phyloP scores from a whole-genome alignment of 2,113 vertebrate species.

The Macrotis lagotis region DNA sequence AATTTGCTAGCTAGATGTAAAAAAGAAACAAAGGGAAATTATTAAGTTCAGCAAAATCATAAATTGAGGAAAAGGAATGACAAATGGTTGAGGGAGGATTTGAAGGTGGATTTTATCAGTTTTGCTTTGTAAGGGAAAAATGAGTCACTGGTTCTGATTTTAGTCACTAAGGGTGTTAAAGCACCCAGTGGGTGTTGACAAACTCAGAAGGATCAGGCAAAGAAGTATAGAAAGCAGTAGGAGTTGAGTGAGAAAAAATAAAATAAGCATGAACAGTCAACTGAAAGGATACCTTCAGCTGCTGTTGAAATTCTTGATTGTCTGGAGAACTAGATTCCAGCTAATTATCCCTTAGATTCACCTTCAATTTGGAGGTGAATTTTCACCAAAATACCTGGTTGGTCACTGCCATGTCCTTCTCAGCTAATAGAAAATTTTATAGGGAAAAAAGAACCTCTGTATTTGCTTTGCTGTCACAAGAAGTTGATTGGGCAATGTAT shows the following conservation, averaged over 20 bases:
- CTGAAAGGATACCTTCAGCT: neutral
- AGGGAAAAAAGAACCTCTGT: neutral
- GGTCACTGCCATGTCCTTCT: neutral
- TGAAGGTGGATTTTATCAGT: neutral
- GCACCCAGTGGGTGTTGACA: conserved; percentile 1
- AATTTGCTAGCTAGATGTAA: neutral
- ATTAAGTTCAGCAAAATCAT: neutral
- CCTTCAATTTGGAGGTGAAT: neutral
- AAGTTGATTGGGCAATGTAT: neutral
- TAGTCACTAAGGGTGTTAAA: neutral
- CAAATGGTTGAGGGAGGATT: neutral
- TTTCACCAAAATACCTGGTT: neutral
- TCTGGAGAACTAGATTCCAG: neutral
- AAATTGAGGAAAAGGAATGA: neutral
- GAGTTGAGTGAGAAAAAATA: neutral
- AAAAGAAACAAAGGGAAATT: neutral
- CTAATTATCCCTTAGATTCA: neutral
- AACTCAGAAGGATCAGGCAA: neutral
- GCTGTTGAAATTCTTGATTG: neutral
- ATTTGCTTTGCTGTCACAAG: neutral
- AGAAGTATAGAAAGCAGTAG: neutral
- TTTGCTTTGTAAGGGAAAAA: neutral
- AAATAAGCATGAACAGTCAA: neutral
- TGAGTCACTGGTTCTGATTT: neutral
- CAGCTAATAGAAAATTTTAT: neutral